These are phyloP conservation scores for Uropetala carovei DNA, from an alignment of 2,888 invertebrate species.

Conservation along the genomic window DNA sequence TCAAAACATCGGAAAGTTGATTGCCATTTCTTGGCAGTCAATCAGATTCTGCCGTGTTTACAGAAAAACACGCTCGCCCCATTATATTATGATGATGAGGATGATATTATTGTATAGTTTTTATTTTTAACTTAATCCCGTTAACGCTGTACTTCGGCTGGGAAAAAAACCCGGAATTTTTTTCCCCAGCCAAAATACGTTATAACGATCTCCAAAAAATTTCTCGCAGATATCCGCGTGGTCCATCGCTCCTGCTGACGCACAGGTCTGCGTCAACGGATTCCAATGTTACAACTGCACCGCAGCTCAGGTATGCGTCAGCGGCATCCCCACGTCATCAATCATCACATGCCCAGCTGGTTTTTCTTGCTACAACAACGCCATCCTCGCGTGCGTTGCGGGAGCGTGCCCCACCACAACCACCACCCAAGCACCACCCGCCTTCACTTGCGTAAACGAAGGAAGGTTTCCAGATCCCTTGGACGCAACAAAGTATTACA, in stretches of 20 bases:
- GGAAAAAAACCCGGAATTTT: too few species aligned
- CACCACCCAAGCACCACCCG: not conserved
- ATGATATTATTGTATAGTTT: too few species aligned
- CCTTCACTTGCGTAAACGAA: not conserved
- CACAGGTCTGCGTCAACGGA: not conserved
- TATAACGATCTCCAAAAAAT: too few species aligned
- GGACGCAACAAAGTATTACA: not conserved
- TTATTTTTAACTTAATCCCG: too few species aligned
- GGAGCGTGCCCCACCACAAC: not conserved
- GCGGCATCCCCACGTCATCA: not conserved
- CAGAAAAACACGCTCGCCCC: too few species aligned
- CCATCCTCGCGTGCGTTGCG: not conserved
- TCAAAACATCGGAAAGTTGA: too few species aligned
- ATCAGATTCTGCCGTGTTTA: too few species aligned
- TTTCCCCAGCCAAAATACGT: too few species aligned
- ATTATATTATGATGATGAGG: too few species aligned
- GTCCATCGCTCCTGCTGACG: not conserved
- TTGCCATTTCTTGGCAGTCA: too few species aligned
- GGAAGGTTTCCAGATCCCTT: conserved; percentile 21
- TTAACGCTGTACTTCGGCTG: too few species aligned
- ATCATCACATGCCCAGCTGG: not conserved
- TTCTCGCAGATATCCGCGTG: too few species aligned
- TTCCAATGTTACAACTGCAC: conserved; percentile 40
- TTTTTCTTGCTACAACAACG: not conserved
- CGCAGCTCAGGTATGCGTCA: not conserved